phyloP scores from a whole-genome alignment of 2,797 vertebrate species.

The Pipistrellus pygmaeus region DNA sequence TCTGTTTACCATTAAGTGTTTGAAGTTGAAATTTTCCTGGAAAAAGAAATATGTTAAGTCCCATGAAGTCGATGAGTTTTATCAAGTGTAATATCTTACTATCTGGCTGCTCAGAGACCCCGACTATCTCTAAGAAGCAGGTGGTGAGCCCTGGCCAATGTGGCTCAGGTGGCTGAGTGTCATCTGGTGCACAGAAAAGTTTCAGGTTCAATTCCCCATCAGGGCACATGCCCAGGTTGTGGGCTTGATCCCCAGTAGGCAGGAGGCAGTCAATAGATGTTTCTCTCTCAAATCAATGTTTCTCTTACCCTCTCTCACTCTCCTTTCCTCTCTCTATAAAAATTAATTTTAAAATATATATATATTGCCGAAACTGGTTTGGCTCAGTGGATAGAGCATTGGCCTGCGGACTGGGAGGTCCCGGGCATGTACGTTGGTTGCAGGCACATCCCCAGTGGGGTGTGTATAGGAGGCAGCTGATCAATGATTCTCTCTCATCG shows the following conservation, averaged over 20 bases:
- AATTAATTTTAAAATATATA: neutral
- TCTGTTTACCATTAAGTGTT: neutral
- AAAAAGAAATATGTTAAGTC: conserved; percentile 16
- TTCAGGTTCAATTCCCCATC: neutral
- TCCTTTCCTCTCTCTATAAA: neutral
- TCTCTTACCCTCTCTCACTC: neutral
- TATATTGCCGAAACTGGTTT: no score
- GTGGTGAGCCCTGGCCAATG: neutral
- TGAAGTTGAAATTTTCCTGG: conserved; percentile 17
- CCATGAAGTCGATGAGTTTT: conserved; percentile 35
- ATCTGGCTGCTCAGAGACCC: neutral
- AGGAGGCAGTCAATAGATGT: neutral
- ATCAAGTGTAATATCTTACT: neutral
- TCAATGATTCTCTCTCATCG: no score
- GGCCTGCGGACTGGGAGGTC: no score
- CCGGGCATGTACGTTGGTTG: no score
- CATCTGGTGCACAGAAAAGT: neutral
- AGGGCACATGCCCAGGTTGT: neutral
- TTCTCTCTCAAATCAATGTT: neutral
- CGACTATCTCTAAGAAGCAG: neutral
- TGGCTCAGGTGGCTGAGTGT: neutral
- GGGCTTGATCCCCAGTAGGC: neutral
- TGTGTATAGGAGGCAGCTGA: no score
- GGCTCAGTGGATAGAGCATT: no score
- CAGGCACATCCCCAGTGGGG: no score